Base-by-base conservation (phyloP, 1,140 invertebrate genomes). In the Drosophila insularis region DNA sequence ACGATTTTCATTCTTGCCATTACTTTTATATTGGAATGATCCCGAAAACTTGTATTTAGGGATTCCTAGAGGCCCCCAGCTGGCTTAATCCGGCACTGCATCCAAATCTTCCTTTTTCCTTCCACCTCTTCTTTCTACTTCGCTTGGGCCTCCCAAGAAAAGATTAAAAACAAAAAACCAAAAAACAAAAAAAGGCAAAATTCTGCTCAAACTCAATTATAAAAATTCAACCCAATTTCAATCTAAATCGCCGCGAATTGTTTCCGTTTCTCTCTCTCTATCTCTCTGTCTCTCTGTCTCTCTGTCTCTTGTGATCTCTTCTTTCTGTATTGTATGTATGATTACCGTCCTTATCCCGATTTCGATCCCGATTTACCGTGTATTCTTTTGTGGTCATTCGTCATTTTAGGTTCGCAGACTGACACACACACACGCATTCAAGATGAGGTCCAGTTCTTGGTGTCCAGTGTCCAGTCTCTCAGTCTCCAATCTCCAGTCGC, bases 161-260 rank as follows among this genome's bases (percentile, higher is more conserved):
- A 62, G 63, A 64, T 69, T 64, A 66, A 78, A 65, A 59, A 50
- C 64, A 59, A 40, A 32, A 77, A 73, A 58, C 39, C 35, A 65
- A 54, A 82, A 89, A 76, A 82, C n/a, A n/a, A n/a, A n/a, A n/a
- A n/a, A n/a, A n/a, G n/a, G n/a, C n/a, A n/a, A n/a, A n/a, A n/a
- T n/a, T 87, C 71, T 74, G 68, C 77, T 89, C 74, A 72, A 77
- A 86, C 84, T 89, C 79, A 89, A 89, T 80, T 79, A 77, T 81
- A 89, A 89, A 72, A 89, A 79, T 84, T 85, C 77, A 84, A 74
- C 73, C 81, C 81, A 80, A 85, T 84, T 81, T 77, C 81, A 85
- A 85, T 84, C 81, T 77, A 78, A 85, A 74, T 84, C 85, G 73
- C 63, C 66, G 81, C 73, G 81, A 84, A 84, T 65, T 73, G 71